Evolutionary conservation across 2,113 vertebrate species (phyloP).

Genomic region (Pongo pygmaeus): DNA sequence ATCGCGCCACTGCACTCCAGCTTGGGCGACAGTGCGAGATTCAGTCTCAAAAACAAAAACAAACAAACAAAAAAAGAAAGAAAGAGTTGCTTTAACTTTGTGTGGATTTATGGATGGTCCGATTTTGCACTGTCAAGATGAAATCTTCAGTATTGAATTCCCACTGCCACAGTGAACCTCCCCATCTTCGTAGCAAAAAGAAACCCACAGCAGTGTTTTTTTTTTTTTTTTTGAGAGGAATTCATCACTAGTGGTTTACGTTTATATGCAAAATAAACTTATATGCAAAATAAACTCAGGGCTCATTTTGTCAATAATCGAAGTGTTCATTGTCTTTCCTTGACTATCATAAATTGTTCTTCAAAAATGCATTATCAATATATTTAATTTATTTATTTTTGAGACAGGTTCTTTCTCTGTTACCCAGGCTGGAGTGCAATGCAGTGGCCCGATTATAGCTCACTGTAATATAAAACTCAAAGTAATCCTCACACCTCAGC

Average conservation of each 20-base stretch:
- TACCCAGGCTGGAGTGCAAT: too few relatives aligned
- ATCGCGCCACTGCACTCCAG: too few relatives aligned
- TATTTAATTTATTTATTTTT: not conserved
- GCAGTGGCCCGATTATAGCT: too few relatives aligned
- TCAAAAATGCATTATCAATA: not conserved
- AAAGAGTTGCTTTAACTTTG: not conserved
- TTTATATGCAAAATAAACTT: not conserved
- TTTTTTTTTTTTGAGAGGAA: not conserved
- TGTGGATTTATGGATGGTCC: not conserved
- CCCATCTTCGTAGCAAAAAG: not conserved
- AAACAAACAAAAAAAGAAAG: too few relatives aligned
- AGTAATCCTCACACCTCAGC: too few relatives aligned
- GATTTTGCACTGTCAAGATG: not conserved
- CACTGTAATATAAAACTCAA: too few relatives aligned
- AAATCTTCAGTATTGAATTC: not conserved
- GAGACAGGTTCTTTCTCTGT: too few relatives aligned
- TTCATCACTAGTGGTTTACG: not conserved
- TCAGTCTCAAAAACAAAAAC: too few relatives aligned
- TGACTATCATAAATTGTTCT: not conserved
- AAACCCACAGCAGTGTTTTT: not conserved
- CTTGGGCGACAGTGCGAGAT: too few relatives aligned
- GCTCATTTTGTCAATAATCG: not conserved
- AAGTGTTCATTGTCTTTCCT: not conserved
- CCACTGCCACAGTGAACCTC: not conserved
- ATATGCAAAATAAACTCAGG: not conserved